Evolutionary conservation across 1,140 invertebrate species (phyloP).

Genomic region (Papilio polytes): DNA sequence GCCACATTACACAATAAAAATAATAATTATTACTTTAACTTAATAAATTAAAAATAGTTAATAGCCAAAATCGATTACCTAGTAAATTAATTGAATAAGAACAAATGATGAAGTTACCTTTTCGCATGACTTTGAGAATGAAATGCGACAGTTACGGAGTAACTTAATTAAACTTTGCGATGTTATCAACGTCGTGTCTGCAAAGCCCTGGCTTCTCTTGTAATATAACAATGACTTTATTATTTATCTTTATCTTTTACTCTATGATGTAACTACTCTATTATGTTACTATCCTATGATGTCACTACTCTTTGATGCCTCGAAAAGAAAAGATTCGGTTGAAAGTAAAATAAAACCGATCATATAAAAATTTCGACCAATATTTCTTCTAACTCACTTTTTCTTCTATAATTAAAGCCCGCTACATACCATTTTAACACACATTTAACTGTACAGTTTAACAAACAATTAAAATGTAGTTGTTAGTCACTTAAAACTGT

Average conservation of each 20-base stretch:
- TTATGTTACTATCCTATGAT: neutral
- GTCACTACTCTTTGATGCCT: too few relatives aligned
- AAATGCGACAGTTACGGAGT: slow-evolving; percentile 3
- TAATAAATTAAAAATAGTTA: neutral
- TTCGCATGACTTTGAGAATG: neutral
- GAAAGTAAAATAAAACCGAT: too few relatives aligned
- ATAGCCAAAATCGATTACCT: neutral
- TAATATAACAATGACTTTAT: neutral
- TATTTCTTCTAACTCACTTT: too few relatives aligned
- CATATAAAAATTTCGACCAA: too few relatives aligned
- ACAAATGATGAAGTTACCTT: slow-evolving; percentile 15
- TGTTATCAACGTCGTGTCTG: slow-evolving; percentile 10
- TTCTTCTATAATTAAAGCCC: too few relatives aligned
- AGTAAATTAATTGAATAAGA: slow-evolving; percentile 19
- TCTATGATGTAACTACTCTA: neutral
- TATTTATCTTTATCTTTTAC: neutral
- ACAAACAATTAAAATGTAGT: too few relatives aligned
- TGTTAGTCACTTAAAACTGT: too few relatives aligned
- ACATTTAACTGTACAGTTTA: too few relatives aligned
- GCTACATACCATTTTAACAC: too few relatives aligned
- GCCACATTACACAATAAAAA: too few relatives aligned
- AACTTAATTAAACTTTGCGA: slow-evolving; percentile 28
- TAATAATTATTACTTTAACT: too few relatives aligned
- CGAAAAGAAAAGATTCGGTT: too few relatives aligned
- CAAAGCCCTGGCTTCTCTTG: neutral